Base-by-base conservation (phyloP, 2,797 vertebrate genomes). In the Tapera naevia region DNA sequence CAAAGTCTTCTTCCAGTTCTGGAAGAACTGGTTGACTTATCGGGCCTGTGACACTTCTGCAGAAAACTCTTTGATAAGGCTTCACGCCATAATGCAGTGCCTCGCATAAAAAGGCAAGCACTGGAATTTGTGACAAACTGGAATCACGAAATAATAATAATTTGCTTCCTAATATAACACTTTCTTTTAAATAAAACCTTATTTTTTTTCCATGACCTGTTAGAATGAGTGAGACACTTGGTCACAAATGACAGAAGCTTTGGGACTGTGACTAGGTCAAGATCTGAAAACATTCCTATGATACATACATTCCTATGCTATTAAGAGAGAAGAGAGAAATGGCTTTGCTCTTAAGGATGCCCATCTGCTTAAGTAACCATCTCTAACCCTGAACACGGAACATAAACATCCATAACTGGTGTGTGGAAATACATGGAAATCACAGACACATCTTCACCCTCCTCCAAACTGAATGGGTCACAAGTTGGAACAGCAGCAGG, bases 41-140 rank as follows among this genome's bases (percentile, higher is more conserved):
- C 33, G 60, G 12, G 21, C 25, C 19, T 43, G 21, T 70, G 70
- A 30, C n/a, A 41, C 56, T 69, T 65, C 30, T 57, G n/a, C 37
- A 43, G 35, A 21, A 39, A n/a, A 32, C n/a, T 43, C 50, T 70
- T 46, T 53, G 51, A 50, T 76, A 73, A 57, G 13, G 14, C 17
- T 71, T 57, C 66, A 45, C 5, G n/a, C 5, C 1, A 7, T 66
- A 66, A 62, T 0, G 0, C 25, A 78, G 10, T 50, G 25, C 43
- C 76, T 78, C 3, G 1, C 13, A 3, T 35, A n/a, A 71, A 73
- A 73, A 41, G 32, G 28, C n/a, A 69, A 70, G 28, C 35, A 45
- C 22, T 30, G 50, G 83, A 70, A 78, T 33, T 13, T 66, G 32
- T 56, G 23, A n/a, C 27, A 48, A 50, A 62, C 10, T 57, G 66